A percentile compares a stretch with the other conserved stretches of the same genome.
Conservation (phyloP, 1,140 invertebrate genomes). For the Oppia nitens region DNA sequence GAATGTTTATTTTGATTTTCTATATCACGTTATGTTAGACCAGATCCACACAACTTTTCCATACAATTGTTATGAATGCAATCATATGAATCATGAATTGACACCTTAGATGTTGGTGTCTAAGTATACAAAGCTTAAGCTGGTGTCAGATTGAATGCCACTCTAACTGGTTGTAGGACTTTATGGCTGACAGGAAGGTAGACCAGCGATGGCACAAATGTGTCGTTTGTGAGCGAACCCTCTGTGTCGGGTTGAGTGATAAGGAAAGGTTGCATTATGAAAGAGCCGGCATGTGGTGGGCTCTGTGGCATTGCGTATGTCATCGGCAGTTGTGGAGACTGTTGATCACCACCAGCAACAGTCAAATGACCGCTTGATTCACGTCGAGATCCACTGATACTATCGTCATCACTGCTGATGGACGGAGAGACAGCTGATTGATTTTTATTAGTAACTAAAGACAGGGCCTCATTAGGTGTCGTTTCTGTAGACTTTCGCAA, state of each 20-base stretch:
- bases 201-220: constrained; percentile 65
- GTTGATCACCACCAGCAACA: not conserved
- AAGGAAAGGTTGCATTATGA: constrained; percentile 69
- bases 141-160: constrained; percentile 77
- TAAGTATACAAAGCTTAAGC: no score
- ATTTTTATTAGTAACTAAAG: not conserved
- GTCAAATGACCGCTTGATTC: constrained; percentile 2
- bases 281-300: constrained; percentile 26
- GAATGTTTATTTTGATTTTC: no score
- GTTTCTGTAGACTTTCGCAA: constrained; percentile 2
- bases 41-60: no score
- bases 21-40: not conserved
- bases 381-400: not conserved
- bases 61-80: no score
- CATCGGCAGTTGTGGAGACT: constrained; percentile 22
- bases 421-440: not conserved
- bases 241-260: constrained; percentile 40
- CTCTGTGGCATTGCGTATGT: constrained; percentile 27
- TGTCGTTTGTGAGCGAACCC: constrained; percentile 14
- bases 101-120: no score
- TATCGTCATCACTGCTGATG: not conserved
- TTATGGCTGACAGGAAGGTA: constrained; percentile 74
- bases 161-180: constrained; percentile 56
- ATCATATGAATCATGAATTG: no score
- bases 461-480: not conserved